Conservation (phyloP, 2,888 invertebrate genomes). For the Latrodectus elegans region DNA sequence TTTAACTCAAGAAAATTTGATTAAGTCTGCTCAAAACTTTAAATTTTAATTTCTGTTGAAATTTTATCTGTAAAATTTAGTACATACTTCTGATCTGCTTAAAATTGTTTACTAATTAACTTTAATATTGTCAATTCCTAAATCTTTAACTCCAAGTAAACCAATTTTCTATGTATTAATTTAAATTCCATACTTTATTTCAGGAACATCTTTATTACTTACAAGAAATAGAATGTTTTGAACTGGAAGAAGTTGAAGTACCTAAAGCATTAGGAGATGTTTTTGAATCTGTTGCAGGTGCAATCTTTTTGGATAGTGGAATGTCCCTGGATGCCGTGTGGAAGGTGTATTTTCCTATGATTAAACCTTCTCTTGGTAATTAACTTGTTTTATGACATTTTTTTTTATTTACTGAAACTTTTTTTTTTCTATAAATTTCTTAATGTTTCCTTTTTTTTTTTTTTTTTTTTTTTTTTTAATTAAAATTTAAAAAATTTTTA, state of each 20-base stretch:
- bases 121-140: background rate
- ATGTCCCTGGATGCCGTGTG: slow-evolving; percentile 85
- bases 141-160: background rate
- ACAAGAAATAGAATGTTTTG: slow-evolving; percentile 63
- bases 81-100: background rate
- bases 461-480: no score
- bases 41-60: background rate
- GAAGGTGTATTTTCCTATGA: slow-evolving; percentile 78
- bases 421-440: no score
- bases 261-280: slow-evolving; percentile 94
- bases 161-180: background rate
- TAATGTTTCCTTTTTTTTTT: no score
- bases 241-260: slow-evolving; percentile 82
- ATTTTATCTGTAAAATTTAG: background rate
- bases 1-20: no score
- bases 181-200: background rate
- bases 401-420: no score
- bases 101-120: background rate
- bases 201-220: slow-evolving; percentile 49
- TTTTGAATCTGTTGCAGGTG: slow-evolving; percentile 93
- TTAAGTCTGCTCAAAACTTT: no score
- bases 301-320: slow-evolving; percentile 89
- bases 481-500: no score
- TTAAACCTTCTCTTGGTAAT: slow-evolving; percentile 65
- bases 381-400: no score